phyloP scores from a whole-genome alignment of 2,888 invertebrate genomes.

The Osmoderma eremita region DNA sequence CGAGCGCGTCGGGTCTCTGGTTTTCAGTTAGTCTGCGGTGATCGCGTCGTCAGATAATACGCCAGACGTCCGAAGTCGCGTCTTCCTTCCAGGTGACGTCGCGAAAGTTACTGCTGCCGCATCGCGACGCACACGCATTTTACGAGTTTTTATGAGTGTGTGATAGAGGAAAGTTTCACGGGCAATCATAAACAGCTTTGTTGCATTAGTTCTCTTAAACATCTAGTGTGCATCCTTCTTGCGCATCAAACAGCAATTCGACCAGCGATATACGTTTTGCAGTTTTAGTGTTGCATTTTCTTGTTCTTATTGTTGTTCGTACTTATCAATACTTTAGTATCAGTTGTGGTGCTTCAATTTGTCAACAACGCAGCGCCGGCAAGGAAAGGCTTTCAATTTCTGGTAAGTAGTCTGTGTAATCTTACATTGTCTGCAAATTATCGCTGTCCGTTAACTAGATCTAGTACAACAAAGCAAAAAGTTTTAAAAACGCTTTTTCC shows the following conservation, averaged over 20 bases:
- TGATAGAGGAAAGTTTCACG: background rate
- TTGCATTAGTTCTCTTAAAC: background rate
- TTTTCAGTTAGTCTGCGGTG: slow-evolving; percentile 60
- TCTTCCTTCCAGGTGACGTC: slow-evolving; percentile 10
- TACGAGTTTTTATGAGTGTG: background rate
- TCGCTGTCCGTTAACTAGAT: too few relatives aligned
- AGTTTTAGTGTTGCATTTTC: slow-evolving; percentile 6
- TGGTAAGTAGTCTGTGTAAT: slow-evolving; percentile 2
- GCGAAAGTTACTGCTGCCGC: slow-evolving; percentile 4
- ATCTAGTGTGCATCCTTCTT: background rate
- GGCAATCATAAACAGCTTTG: background rate
- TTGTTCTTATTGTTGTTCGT: slow-evolving; percentile 4
- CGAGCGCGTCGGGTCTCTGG: slow-evolving; percentile 58
- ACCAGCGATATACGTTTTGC: background rate
- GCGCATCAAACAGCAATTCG: background rate
- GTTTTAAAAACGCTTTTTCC: background rate
- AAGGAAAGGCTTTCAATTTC: slow-evolving; percentile 4
- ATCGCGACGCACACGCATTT: background rate
- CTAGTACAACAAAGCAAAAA: background rate
- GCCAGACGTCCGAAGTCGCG: slow-evolving; percentile 29
- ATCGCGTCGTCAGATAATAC: slow-evolving; percentile 44
- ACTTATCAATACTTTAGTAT: background rate
- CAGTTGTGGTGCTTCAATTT: slow-evolving; percentile 18
- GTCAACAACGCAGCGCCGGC: background rate
- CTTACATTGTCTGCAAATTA: background rate